phyloP scores from a whole-genome alignment of 2,797 vertebrate species.

The Xiphophorus birchmanni region DNA sequence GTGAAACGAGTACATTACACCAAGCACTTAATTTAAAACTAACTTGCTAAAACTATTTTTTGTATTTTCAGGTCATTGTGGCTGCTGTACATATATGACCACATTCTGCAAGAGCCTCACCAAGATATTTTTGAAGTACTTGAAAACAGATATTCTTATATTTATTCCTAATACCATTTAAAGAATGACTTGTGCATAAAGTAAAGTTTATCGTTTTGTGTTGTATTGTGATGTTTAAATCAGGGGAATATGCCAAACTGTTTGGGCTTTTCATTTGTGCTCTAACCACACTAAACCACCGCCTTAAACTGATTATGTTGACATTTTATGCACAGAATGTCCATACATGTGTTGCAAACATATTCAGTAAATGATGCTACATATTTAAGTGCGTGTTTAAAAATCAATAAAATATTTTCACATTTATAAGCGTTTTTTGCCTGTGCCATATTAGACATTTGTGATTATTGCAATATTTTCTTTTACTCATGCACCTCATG shows the following conservation, averaged over 20 bases:
- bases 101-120: not conserved
- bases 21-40: not conserved
- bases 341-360: not conserved
- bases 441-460: not conserved
- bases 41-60: not conserved
- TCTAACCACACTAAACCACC: not conserved
- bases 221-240: slow-evolving; percentile 9
- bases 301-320: slow-evolving; percentile 32
- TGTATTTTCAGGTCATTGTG: slow-evolving; percentile 3
- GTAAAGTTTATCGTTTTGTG: not conserved
- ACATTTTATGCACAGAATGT: not conserved
- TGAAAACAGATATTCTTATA: not conserved
- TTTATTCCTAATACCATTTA: not conserved
- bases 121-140: not conserved
- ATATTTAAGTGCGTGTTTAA: not conserved
- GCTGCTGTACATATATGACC: not conserved
- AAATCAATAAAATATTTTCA: not conserved
- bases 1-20: not conserved
- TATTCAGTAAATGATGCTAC: not conserved
- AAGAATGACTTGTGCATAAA: not conserved
- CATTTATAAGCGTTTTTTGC: not conserved
- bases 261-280: slow-evolving; percentile 10
- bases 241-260: slow-evolving; percentile 7
- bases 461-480: not conserved
- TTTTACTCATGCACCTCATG: not conserved